phyloP scores from a whole-genome alignment of 1,140 invertebrate genomes.

The Sarcophaga bullata region DNA sequence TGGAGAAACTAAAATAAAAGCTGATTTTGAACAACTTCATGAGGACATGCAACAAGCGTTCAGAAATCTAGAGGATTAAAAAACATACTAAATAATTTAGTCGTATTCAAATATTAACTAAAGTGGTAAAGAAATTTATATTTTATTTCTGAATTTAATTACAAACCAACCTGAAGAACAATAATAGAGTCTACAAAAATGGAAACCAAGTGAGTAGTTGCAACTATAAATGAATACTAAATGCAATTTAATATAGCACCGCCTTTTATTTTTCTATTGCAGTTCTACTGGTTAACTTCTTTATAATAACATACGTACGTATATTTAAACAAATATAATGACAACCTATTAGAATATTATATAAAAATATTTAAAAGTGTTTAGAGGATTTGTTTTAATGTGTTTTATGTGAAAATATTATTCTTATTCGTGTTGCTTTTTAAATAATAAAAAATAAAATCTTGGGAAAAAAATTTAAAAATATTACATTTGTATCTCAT shows the following conservation, averaged over 20 bases:
- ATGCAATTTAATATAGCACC: no score
- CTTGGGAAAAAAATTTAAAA: background rate
- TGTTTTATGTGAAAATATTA: background rate
- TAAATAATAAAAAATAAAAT: background rate
- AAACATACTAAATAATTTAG: background rate
- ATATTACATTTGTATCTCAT: background rate
- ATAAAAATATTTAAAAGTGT: background rate
- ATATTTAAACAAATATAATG: background rate
- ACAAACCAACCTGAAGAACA: slow-evolving; percentile 43
- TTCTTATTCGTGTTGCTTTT: slow-evolving; percentile 3
- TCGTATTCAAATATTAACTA: background rate
- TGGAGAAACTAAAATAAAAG: slow-evolving; percentile 95
- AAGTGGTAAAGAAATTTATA: background rate
- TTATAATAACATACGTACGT: background rate
- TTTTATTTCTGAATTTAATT: slow-evolving; percentile 37
- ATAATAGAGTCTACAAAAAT: slow-evolving; percentile 20
- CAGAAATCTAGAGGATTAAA: slow-evolving; percentile 98
- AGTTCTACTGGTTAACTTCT: background rate
- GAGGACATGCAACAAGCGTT: slow-evolving; percentile 97
- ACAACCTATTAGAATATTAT: background rate
- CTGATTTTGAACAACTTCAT: slow-evolving; percentile 94
- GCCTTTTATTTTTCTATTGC: background rate
- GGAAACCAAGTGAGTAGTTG: slow-evolving; percentile 9
- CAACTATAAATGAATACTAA: background rate
- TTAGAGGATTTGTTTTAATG: background rate